A percentile compares a stretch with the other conserved stretches of the same genome.
phyloP scores from a whole-genome alignment of 2,888 invertebrate species.

The Cristatella mucedo region DNA sequence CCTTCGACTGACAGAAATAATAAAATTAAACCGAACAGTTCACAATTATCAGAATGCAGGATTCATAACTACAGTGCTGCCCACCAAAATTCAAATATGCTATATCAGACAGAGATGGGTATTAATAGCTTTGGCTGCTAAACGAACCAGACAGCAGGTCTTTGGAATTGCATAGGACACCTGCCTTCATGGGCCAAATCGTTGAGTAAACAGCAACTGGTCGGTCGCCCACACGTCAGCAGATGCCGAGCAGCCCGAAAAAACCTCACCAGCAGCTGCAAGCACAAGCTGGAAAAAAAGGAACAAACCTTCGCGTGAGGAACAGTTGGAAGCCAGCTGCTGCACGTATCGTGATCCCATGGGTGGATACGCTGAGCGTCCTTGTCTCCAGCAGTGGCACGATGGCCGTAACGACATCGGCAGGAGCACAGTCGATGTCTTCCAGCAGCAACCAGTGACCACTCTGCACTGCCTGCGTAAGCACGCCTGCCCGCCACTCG shows the following conservation, averaged over 20 bases:
- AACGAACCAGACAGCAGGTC: too few relatives aligned
- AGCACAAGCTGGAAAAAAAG: not conserved
- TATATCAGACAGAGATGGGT: too few relatives aligned
- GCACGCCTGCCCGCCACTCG: constrained; percentile 82
- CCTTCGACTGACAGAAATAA: too few relatives aligned
- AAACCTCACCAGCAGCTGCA: constrained; percentile 12
- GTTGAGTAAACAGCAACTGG: too few relatives aligned
- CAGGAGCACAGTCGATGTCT: constrained; percentile 81
- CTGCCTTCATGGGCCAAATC: too few relatives aligned
- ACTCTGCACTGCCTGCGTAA: constrained; percentile 49
- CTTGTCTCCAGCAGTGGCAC: constrained; percentile 68
- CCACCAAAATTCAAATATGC: too few relatives aligned
- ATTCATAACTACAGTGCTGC: too few relatives aligned
- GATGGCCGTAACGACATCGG: constrained; percentile 76
- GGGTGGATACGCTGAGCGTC: constrained; percentile 68
- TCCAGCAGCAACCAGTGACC: constrained; percentile 74
- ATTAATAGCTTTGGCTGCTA: too few relatives aligned
- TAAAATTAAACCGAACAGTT: too few relatives aligned
- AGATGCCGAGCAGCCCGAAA: constrained; percentile 48
- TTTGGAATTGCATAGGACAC: too few relatives aligned
- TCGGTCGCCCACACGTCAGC: too few relatives aligned
- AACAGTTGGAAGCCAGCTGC: constrained; percentile 78
- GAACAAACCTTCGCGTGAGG: constrained; percentile 54
- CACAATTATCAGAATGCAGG: too few relatives aligned
- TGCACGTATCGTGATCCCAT: constrained; percentile 61